These are phyloP conservation scores for Uromys caudimaculatus DNA, from an alignment of 2,797 vertebrate species.

Conservation along the genomic window DNA sequence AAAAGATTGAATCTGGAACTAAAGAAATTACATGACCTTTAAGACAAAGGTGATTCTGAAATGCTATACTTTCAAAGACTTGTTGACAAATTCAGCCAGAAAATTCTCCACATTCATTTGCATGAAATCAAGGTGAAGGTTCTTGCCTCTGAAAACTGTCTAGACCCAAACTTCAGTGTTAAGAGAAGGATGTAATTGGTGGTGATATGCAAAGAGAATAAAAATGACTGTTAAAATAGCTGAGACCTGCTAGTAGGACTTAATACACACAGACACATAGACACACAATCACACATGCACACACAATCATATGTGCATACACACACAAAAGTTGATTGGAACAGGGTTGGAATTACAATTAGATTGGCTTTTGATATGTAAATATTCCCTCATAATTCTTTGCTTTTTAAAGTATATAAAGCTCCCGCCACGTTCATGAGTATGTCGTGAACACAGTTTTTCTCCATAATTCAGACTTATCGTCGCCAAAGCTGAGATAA, in stretches of 20 bases:
- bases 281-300: too few relatives aligned
- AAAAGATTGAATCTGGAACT: background rate
- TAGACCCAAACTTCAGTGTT: background rate
- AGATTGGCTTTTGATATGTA: background rate
- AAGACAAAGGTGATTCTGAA: slow-evolving; percentile 13
- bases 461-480: background rate
- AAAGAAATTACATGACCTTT: background rate
- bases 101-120: background rate
- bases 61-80: background rate
- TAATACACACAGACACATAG: background rate
- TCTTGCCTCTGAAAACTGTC: background rate
- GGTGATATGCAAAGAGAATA: background rate
- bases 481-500: background rate
- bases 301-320: background rate
- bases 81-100: background rate
- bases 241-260: background rate
- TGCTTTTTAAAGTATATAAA: background rate
- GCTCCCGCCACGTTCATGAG: background rate
- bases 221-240: background rate
- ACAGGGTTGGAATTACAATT: background rate
- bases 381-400: background rate
- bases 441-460: background rate
- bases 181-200: background rate
- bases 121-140: background rate
- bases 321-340: background rate